These are phyloP conservation scores for Antheraea pernyi DNA, from an alignment of 1,140 invertebrate species.

Conservation along the genomic window DNA sequence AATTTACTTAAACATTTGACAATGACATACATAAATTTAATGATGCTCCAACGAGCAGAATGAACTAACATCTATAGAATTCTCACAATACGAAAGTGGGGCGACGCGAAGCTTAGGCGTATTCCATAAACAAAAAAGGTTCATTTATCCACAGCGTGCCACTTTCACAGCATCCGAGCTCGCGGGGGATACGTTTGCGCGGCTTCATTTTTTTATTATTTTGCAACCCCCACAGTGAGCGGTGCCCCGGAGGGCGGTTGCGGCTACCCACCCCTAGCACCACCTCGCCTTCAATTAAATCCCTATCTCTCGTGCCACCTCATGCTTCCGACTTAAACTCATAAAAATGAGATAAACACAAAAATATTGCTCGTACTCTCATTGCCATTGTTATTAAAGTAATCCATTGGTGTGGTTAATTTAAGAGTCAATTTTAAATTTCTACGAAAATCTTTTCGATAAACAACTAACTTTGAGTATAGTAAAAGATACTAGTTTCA, in stretches of 20 bases:
- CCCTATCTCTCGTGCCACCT: conserved; percentile 71
- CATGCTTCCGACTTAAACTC: conserved; percentile 73
- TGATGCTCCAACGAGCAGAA: conserved; percentile 50
- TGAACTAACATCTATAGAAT: conserved; percentile 73
- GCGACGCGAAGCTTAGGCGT: conserved; percentile 67
- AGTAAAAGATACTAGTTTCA: no score
- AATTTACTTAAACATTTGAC: conserved; percentile 27
- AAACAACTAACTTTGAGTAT: no score
- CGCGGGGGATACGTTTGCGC: conserved; percentile 58
- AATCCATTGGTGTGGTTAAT: conserved; percentile 38
- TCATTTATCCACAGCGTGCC: conserved; percentile 76
- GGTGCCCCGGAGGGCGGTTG: conserved; percentile 41
- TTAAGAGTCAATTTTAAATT: conserved; percentile 18
- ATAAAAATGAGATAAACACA: conserved; percentile 77
- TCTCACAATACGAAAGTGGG: conserved; percentile 72
- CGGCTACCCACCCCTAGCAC: conserved; percentile 44
- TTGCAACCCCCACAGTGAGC: conserved; percentile 41
- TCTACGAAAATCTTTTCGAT: no score
- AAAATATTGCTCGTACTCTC: conserved; percentile 69
- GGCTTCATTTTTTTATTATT: conserved; percentile 70
- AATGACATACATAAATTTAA: conserved; percentile 55
- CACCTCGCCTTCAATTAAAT: conserved; percentile 73
- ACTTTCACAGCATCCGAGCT: conserved; percentile 76
- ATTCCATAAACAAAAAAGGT: conserved; percentile 73
- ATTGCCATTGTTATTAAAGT: conserved; percentile 58